phyloP scores from a whole-genome alignment of 2,888 invertebrate species.

The Catocala fraxini region DNA sequence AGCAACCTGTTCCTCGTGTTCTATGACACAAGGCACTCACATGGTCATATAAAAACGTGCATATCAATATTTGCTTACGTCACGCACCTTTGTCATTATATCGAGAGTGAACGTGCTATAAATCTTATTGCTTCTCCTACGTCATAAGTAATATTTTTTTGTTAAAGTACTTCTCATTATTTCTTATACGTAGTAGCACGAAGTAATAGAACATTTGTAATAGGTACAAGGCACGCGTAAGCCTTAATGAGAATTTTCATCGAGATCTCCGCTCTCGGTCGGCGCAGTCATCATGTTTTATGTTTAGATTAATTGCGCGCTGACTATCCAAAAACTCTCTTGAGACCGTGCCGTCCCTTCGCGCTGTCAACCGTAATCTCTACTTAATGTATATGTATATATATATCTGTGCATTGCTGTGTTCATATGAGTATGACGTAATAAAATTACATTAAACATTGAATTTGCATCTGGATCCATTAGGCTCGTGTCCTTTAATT shows the following conservation, averaged over 20 bases:
- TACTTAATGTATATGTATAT: constrained; percentile 17
- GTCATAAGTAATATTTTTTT: constrained; percentile 20
- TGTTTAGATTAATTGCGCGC: constrained; percentile 42
- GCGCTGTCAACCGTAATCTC: constrained; percentile 28
- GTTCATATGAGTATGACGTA: neutral
- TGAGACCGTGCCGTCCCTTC: constrained; percentile 25
- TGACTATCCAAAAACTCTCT: constrained; percentile 37
- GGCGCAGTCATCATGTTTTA: constrained; percentile 33
- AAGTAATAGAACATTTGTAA: constrained; percentile 4
- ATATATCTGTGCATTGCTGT: constrained; percentile 4
- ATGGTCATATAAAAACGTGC: constrained; percentile 17
- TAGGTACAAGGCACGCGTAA: constrained; percentile 24
- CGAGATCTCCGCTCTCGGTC: constrained; percentile 20
- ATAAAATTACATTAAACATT: constrained; percentile 11
- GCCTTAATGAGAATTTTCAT: constrained; percentile 39
- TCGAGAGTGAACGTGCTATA: constrained; percentile 27
- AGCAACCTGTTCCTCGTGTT: constrained; percentile 1
- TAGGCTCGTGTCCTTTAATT: constrained; percentile 16
- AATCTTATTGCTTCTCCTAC: constrained; percentile 31
- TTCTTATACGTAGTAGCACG: neutral
- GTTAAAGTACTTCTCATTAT: neutral
- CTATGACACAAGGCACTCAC: constrained; percentile 6
- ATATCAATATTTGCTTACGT: constrained; percentile 29
- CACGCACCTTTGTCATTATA: constrained; percentile 25
- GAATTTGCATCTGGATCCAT: constrained; percentile 10